Conservation (phyloP, 2,113 vertebrate species). For the Mesocricetus auratus region DNA sequence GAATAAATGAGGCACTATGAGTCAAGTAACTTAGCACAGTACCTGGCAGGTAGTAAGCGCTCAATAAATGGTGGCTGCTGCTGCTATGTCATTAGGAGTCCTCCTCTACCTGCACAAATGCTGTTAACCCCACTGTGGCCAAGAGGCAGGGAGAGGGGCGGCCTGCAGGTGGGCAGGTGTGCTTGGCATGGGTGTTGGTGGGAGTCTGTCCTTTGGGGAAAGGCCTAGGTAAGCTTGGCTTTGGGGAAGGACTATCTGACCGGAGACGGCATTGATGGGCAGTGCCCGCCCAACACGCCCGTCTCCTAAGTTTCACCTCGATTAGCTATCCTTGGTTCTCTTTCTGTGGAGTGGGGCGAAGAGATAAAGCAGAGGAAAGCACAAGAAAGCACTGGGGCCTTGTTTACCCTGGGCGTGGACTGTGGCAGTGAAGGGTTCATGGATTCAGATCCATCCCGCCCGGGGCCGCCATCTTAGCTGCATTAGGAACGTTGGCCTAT, state of each 20-base stretch:
- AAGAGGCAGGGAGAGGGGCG: conserved; percentile 61
- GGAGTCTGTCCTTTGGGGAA: conserved; percentile 69
- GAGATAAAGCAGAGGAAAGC: conserved; percentile 20
- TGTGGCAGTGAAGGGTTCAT: not conserved
- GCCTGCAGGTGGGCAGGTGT: conserved; percentile 76
- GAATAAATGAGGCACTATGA: not conserved
- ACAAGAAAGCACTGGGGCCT: not conserved
- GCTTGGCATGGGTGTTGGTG: conserved; percentile 80
- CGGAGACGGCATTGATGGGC: not conserved
- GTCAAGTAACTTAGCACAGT: conserved; percentile 75
- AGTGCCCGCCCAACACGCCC: not conserved
- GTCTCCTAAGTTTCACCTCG: not conserved
- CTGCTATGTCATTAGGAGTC: conserved; percentile 67
- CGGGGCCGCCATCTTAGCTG: not conserved
- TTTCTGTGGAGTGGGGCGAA: conserved; percentile 30
- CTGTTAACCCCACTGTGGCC: conserved; percentile 54
- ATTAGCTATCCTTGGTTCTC: conserved; percentile 1
- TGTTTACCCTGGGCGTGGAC: not conserved
- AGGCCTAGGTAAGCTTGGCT: conserved; percentile 72
- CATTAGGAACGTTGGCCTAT: not conserved
- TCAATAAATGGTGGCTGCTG: conserved; percentile 80
- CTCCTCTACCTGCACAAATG: conserved; percentile 67
- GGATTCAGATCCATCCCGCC: not conserved
- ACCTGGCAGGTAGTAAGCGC: conserved; percentile 74
- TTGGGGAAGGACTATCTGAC: conserved; percentile 57